A percentile compares a stretch with the other conserved stretches of the same genome.
Conservation (phyloP, 1,140 invertebrate genomes). For the Drosophila arawakana region DNA sequence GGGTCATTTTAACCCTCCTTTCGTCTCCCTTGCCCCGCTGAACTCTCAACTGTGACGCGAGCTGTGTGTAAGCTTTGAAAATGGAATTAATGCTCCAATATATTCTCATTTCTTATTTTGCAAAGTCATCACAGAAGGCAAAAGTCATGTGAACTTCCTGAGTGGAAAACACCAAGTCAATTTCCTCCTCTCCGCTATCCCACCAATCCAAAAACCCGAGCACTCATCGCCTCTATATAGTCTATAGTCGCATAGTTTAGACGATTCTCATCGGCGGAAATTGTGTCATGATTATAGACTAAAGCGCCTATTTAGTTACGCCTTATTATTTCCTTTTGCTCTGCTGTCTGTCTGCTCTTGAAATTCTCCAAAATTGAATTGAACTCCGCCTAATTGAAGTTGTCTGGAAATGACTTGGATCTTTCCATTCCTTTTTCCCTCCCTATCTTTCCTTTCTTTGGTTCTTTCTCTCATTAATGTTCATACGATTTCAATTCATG, state of each 20-base stretch:
- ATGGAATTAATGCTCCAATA: constrained; percentile 62
- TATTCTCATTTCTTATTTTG: constrained; percentile 40
- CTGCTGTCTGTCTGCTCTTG: constrained; percentile 13
- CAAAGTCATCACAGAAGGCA: constrained; percentile 62
- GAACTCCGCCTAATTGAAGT: constrained; percentile 73
- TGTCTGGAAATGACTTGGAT: constrained; percentile 71
- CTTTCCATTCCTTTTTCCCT: constrained; percentile 33
- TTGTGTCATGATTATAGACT: constrained; percentile 83
- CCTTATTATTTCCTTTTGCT: constrained; percentile 77
- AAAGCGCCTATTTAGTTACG: constrained; percentile 83
- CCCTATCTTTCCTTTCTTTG: neutral
- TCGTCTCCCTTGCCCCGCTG: constrained; percentile 30
- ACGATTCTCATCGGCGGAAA: constrained; percentile 60
- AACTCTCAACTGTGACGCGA: constrained; percentile 77
- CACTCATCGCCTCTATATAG: constrained; percentile 30
- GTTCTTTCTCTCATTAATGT: constrained; percentile 41
- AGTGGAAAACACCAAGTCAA: constrained; percentile 34
- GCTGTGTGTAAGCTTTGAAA: constrained; percentile 16
- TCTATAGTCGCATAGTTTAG: neutral
- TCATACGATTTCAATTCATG: constrained; percentile 56
- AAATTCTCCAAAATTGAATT: constrained; percentile 44
- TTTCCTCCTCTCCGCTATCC: neutral
- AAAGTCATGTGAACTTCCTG: constrained; percentile 75
- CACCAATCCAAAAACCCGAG: neutral
- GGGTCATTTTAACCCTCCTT: neutral